These are phyloP conservation scores for Oncorhynchus gorbuscha DNA, from an alignment of 2,113 vertebrate species.

Conservation along the genomic window DNA sequence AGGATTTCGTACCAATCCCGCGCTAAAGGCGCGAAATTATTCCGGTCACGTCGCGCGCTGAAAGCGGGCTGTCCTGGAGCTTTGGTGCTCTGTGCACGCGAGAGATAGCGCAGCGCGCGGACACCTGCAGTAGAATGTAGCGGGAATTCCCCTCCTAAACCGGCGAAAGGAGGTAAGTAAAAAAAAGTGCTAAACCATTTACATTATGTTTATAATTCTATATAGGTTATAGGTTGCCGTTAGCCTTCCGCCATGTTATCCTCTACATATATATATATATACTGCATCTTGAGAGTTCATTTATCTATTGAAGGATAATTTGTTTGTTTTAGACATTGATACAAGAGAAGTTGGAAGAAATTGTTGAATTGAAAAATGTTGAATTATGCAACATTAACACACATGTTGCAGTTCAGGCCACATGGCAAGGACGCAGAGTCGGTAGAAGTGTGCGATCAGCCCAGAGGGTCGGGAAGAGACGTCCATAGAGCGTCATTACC, in stretches of 20 bases:
- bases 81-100: constrained; percentile 37
- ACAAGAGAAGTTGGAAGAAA: too few species aligned
- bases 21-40: constrained; percentile 60
- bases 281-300: background rate
- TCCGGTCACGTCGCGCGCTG: constrained; percentile 69
- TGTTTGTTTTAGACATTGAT: too few species aligned
- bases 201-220: background rate
- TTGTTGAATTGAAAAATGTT: too few species aligned
- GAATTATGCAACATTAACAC: too few species aligned
- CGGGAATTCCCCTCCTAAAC: constrained; percentile 56
- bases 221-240: background rate
- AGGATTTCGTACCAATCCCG: constrained; percentile 31
- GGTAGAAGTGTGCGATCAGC: too few species aligned
- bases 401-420: too few species aligned
- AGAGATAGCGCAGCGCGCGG: constrained; percentile 43
- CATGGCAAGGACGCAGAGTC: too few species aligned
- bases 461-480: too few species aligned
- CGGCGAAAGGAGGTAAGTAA: constrained; percentile 61
- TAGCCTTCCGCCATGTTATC: background rate
- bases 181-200: background rate
- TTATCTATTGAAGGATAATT: too few species aligned
- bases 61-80: constrained; percentile 71
- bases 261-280: background rate
- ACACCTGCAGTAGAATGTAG: constrained; percentile 69
- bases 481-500: too few species aligned